Percentiles rank a stretch among this genome's conserved stretches.
These are phyloP conservation scores for Menidia menidia DNA, from an alignment of 2,797 vertebrate species.

Conservation along the genomic window DNA sequence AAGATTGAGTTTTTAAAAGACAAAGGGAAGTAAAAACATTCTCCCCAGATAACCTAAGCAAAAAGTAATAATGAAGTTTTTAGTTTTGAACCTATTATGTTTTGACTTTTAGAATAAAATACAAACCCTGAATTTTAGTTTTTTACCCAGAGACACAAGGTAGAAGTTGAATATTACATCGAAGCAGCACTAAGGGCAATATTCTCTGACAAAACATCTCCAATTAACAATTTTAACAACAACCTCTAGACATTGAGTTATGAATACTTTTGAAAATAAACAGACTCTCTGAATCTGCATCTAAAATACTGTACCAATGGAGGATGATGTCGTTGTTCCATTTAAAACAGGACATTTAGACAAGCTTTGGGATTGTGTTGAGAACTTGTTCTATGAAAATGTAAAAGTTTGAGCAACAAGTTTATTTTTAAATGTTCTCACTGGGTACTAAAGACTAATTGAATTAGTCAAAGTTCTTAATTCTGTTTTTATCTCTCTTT, in stretches of 20 bases:
- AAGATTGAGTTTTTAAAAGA: neutral
- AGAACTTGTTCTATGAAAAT: neutral
- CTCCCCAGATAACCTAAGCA: neutral
- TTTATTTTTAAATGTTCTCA: neutral
- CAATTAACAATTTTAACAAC: neutral
- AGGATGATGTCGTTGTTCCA: too few species aligned
- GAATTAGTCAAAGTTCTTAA: neutral
- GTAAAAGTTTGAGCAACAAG: neutral
- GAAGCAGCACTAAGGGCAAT: too few species aligned
- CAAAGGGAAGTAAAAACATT: neutral
- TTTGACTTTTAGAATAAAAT: neutral
- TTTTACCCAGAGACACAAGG: too few species aligned
- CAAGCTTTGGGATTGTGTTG: neutral
- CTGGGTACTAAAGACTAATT: too few species aligned
- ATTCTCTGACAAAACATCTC: neutral
- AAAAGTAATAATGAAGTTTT: neutral
- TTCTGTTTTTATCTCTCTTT: neutral
- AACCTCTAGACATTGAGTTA: neutral
- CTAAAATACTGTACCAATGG: too few species aligned
- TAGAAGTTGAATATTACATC: too few species aligned
- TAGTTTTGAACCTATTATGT: neutral
- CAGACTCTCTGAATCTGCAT: neutral
- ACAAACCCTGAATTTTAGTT: neutral
- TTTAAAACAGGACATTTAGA: neutral
- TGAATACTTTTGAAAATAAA: neutral